Base-by-base conservation (phyloP, 2,797 vertebrate genomes). In the Triplophysa bombifrons region DNA sequence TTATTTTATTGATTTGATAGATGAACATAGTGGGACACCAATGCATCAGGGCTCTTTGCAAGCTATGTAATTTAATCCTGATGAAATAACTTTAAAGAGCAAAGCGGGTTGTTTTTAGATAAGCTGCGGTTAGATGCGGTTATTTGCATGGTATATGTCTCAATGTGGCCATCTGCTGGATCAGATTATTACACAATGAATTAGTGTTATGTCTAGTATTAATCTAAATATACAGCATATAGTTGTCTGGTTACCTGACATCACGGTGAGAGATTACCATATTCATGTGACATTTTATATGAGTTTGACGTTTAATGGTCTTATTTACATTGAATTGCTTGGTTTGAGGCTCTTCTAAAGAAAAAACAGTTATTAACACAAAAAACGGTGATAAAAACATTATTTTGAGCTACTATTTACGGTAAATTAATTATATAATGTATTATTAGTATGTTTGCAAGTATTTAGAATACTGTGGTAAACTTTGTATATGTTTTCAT, bases 121-220 rank as follows among this genome's bases (percentile, higher is more conserved):
- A 64, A 13, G 0, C n/a, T n/a, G 17, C 44, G 65, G 50, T 66
- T 68, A 5, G 63, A n/a, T n/a, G 34, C 44, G 48, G 27, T 22
- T 25, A 72, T 87, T 79, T 70, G 67, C 48, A 82, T 74, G 80
- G 22, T 25, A 68, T 89, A 85, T 51, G 69, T 89, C 86, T 80
- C 91, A 87, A 90, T 85, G 89, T 84, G 86, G 92, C 91, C 93
- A 92, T 88, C 92, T 92, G 84, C 90, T 88, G 93, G 91, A 88
- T 56, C 38, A 70, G 25, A 53, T 61, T 20, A 72, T 53, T 48
- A 30, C 9, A 25, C 34, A 46, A 67, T 70, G 65, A 74, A 38
- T 38, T 4, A 69, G 50, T 34, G 30, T 83, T 19, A 27, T 55
- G 16, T 5, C 68, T 27, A 41, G 9, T 38, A 38, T 38, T 7